Base-by-base conservation (phyloP, 2,888 invertebrate genomes). In the Dione vanillae region DNA sequence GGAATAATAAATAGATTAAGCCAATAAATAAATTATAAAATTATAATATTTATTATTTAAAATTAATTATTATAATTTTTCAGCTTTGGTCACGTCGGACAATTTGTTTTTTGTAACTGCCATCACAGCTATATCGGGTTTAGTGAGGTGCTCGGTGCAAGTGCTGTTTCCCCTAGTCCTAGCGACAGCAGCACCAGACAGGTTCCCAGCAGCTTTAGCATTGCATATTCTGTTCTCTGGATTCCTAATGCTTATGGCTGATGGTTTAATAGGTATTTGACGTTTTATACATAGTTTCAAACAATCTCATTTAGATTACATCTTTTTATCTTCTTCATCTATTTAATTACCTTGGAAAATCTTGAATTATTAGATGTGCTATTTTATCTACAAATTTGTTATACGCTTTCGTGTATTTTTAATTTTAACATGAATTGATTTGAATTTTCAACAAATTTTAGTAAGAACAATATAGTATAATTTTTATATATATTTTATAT, bases 161-260 rank as follows among this genome's bases (percentile, higher is more conserved):
- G 96, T 96, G 8, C 85, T 96, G 75, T 95, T 96, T n/a, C 89
- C 96, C 12, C 94, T 96, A 2, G 95, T 97, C 64, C 94, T 96
- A 43, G 96, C 95, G 73, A 94, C 95, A 69, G 94, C 96, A 65
- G 94, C 94, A 0, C 94, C 95, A 1, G 95, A 96, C 62, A 93
- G 95, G 77, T 96, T 96, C 79, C 95, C 96, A 9, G 95, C 96
- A 0, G 96, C 96, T 0, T 94, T 96, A 78, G 96, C 96, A 0
- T 85, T 97, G 51, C 96, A 95, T 78, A 96, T 96, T 83, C 94
- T 96, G 35, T 94, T 96, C 70, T 95, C 95, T 74, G 97, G 96
- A 0, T 88, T 95, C 37, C 91, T 95, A 7, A 95, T 95, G 84
- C 94, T 96, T 43, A 77, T 95, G n/a, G 94, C 96, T 68, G 96